Base-by-base conservation (phyloP, 2,888 invertebrate species). In the Ganaspis brasiliensis region DNA sequence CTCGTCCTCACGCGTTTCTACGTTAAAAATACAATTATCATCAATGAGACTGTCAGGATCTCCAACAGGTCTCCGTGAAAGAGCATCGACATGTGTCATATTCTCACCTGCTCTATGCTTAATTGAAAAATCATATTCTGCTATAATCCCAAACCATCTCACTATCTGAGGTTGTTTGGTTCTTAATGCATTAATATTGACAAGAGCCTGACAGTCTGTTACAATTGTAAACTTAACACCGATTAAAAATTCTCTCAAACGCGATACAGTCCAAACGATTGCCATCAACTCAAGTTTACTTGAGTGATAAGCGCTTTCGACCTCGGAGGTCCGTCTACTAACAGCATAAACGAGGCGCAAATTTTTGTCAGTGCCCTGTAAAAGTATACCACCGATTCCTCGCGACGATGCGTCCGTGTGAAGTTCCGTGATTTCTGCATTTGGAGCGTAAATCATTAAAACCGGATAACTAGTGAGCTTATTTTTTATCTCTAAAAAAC, bases 81-180 rank as follows among this genome's bases (percentile, higher is more conserved):
- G 40, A 2, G 80, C 81, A 72, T 84, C 83, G 0, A 80, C 81
- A 67, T 83, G 83, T 16, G 55, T 45, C 85, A 84, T 85, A n/a
- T 21, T 26, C 2, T 24, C 63, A 37, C 77, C 78, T 9, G 67
- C 52, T 16, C 80, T 49, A 24, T 81, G 81, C 19, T 61, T 70
- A 8, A 81, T 57, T 6, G 70, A 74, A 61, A 73, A 78, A 24
- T 81, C 76, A 72, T 75, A 82, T 73, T 78, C 76, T 45, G 73
- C 72, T 24, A 82, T 21, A 21, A 70, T 57, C 5, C 73, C 61
- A 21, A 70, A 37, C n/a, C n/a, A n/a, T n/a, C n/a, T n/a, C n/a
- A n/a, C n/a, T n/a, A n/a, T n/a, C n/a, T n/a, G n/a, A n/a, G n/a
- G n/a, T n/a, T n/a, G n/a, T n/a, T n/a, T n/a, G n/a, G n/a, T n/a